Base-by-base conservation (phyloP, 92 coral and sea anemone genomes). In the Phymanthus crucifer region DNA sequence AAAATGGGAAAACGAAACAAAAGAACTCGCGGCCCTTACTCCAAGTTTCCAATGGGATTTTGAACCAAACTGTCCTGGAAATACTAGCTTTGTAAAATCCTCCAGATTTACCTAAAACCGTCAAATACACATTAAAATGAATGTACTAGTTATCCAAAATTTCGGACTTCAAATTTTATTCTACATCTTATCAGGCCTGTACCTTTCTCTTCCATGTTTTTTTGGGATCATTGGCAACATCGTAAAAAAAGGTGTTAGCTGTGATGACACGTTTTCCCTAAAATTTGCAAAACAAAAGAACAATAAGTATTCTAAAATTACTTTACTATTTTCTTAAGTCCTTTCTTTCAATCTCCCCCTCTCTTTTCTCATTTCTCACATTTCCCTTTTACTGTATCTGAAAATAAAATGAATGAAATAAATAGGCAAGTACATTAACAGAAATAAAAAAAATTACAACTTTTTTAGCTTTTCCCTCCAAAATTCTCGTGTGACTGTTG, bases 11-110 rank as follows among this genome's bases (percentile, higher is more conserved):
- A 58, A 43, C 50, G 1, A 45, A 45, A 1, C 50, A 1, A 45
- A 45, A 16, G 1, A 45, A 1, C 50, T 45, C 1, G 68, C 1
- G 6, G 32, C 1, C 32, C 68, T 58, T 58, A 58, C 68, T 27
- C 2, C 68, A 0, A 58, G 68, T 58, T 1, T 58, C 68, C 68
- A 58, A 18, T 58, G 68, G 32, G 21, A 58, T 58, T 58, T 58
- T 27, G 68, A 58, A 21, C 68, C 68, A 58, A 58, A 58, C 68
- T 58, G 68, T 21, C 68, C 68, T 21, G 68, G 68, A 58, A 58
- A 58, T 1, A 58, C 32, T 1, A 58, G 32, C 1, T 58, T 58
- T 1, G 0, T 58, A 26, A 58, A 58, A 21, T 58, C 32, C 24
- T 21, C 32, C 32, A 58, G 68, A 58, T 58, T 58, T 0, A 1